phyloP scores from a whole-genome alignment of 2,113 vertebrate genomes.

The Pogonocichla stellata region DNA sequence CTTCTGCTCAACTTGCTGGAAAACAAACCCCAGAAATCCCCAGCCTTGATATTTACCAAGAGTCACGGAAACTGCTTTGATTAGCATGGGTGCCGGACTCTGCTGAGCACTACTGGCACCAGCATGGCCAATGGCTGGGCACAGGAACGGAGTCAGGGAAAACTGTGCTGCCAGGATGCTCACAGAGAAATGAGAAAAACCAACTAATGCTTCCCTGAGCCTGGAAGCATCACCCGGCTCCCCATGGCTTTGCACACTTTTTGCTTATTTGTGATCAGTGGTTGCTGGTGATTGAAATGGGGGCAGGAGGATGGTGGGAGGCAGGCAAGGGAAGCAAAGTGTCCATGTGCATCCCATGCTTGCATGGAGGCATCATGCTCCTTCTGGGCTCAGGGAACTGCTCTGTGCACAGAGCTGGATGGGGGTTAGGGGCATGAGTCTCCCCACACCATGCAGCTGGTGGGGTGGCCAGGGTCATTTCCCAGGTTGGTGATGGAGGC shows the following conservation, averaged over 20 bases:
- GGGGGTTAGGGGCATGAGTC: not conserved
- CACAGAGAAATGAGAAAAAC: not conserved
- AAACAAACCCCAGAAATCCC: conserved; percentile 60
- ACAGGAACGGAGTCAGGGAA: fast-evolving
- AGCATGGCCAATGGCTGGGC: fast-evolving
- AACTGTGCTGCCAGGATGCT: not conserved
- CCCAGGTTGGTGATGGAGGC: fast-evolving
- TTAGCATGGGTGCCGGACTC: not conserved
- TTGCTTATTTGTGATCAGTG: not conserved
- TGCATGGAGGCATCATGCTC: fast-evolving
- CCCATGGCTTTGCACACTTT: not conserved
- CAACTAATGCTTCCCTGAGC: not conserved
- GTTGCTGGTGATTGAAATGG: fast-evolving
- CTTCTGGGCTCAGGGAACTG: not conserved
- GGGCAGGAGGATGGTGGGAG: not conserved
- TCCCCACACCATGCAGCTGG: fast-evolving
- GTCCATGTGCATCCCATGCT: not conserved
- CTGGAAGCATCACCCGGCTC: not conserved
- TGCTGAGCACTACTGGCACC: not conserved
- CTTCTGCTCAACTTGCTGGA: conserved; percentile 42
- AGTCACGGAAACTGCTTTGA: not conserved
- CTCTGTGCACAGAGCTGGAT: not conserved
- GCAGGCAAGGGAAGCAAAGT: fast-evolving
- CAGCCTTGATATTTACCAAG: conserved; percentile 51
- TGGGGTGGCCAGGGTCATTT: not conserved